Evolutionary conservation across 2,797 vertebrate species (phyloP), one percentile per base, ranked within the genome.

Genomic region (Enoplosus armatus): DNA sequence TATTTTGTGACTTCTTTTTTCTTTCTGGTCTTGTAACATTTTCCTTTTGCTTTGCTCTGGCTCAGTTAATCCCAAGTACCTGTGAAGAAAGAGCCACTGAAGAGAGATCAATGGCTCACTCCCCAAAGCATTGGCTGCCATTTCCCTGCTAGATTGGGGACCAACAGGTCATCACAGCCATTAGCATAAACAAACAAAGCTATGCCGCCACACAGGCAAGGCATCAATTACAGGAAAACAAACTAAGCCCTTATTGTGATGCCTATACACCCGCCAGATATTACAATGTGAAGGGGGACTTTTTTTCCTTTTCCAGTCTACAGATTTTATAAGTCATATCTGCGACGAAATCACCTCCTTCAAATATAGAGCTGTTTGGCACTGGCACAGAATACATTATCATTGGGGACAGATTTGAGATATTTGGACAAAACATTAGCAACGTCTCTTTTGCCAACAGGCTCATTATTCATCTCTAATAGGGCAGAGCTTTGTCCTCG

Each of bases 121-220:
- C 94, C 94, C 93, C 62, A 81, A 90, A 93, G 93, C 89, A 90
- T 75, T 80, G 84, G 87, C 85, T 95, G 95, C 93, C 93, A 93
- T 95, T 94, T 95, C 80, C 84, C 89, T 84, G 90, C 93, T 88
- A 94, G 94, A 95, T 88, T 93, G 89, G 89, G 88, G 92, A 92
- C 92, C 94, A 93, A 91, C 92, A 92, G 95, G 95, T 95, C 94
- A 94, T 92, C 87, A 70, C 75, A 85, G 6, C 67, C 86, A 95
- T 95, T 95, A 95, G 90, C 91, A 95, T 95, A 95, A 94, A 93
- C 92, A 95, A 95, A 95, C 92, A 95, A 92, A 92, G 89, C 85
- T 77, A 87, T 79, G 79, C 84, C 22, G 58, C 76, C 67, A 80
- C 69, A 81, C 82, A 86, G 88, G 75, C 87, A 82, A 90, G 53